Percentiles rank a stretch among this genome's conserved stretches.
phyloP scores from a whole-genome alignment of 2,797 vertebrate genomes.

The Peromyscus eremicus region DNA sequence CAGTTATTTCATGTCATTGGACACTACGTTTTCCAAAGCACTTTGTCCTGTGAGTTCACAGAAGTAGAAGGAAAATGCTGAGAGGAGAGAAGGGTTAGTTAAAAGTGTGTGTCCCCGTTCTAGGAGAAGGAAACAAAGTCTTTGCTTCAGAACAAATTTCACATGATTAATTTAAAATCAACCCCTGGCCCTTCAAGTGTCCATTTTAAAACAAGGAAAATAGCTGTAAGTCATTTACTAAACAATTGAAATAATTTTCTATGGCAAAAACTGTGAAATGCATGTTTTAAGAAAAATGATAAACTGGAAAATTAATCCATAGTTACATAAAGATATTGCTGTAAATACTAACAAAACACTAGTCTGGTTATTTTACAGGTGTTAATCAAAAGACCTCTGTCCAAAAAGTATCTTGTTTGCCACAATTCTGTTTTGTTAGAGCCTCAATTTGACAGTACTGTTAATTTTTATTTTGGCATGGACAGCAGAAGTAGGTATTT shows the following conservation, averaged over 20 bases:
- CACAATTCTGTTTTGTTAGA: background rate
- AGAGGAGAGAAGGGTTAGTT: background rate
- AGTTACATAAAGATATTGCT: background rate
- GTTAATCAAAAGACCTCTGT: background rate
- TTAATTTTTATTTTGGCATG: background rate
- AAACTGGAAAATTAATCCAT: conserved; percentile 26
- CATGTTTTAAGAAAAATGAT: background rate
- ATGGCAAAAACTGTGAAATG: conserved; percentile 26
- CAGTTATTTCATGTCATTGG: background rate
- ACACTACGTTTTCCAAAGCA: background rate
- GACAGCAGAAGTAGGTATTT: background rate
- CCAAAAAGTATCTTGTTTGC: background rate
- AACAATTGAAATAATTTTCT: background rate
- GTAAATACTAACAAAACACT: conserved; percentile 11
- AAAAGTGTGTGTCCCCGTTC: background rate
- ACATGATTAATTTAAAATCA: background rate
- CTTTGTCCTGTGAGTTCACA: background rate
- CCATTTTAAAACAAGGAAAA: conserved; percentile 30
- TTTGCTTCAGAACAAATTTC: conserved; percentile 5
- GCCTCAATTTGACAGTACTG: background rate
- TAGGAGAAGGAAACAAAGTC: background rate
- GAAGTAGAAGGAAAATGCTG: background rate
- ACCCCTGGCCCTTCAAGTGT: background rate
- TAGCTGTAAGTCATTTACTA: background rate
- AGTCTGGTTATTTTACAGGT: background rate